Base-by-base conservation (phyloP, 2,888 invertebrate genomes). In the Melanostoma scalare region DNA sequence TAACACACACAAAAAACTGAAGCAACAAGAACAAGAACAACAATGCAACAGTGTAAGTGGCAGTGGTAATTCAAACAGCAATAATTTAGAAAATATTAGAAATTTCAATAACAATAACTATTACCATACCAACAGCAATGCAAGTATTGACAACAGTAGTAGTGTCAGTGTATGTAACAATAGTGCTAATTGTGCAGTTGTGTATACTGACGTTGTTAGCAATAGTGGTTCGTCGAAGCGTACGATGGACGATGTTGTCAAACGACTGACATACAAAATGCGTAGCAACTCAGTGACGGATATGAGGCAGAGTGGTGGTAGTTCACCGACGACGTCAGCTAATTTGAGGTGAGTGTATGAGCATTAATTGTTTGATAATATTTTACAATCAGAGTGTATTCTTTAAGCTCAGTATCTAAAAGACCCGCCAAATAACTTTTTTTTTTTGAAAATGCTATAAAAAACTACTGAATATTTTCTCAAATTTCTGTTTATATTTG, bases 191-290 rank as follows among this genome's bases (percentile, higher is more conserved):
- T 87, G 87, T 88, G 89, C 80, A 87, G 88, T 76, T 86, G 86
- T 52, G 86, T 86, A 69, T 74, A 87, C 76, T 72, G 87, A 79
- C 75, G 93, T 94, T 9, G 42, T 48, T 33, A 38, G n/a, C 9
- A 10, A 61, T 8, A 56, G 56, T 10, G 40, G 33, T n/a, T n/a
- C 75, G 20, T 80, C 80, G 87, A 96, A 96, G 92, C 93, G 95
- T 91, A 96, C 96, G 82, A 97, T 97, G 97, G 97, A 97, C 92
- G 96, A 97, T 92, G 97, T 97, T 53, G 93, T 97, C 68, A 96
- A 96, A 92, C 94, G 96, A 90, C 93, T 96, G 87, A 96, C 96
- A 86, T 96, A 96, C 85, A 97, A 96, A 92, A 96, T 96, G 94
- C 95, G 95, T 90, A 95, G 94, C 90, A 95, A 95, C 89, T 94